Base-by-base conservation (phyloP, 2,888 invertebrate species). In the Nymphalis polychloros region DNA sequence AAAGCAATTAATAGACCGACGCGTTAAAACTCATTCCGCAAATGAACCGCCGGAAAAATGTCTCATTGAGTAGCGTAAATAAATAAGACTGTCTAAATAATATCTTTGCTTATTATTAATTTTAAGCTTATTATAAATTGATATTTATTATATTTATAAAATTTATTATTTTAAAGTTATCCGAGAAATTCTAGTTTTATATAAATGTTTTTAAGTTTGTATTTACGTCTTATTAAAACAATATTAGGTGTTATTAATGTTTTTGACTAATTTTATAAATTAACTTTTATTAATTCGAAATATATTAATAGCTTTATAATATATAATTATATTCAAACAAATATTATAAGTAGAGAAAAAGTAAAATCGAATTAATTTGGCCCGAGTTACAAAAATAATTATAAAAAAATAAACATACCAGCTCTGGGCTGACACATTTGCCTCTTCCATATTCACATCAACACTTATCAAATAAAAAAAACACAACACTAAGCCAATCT, bases 11-110 rank as follows among this genome's bases (percentile, higher is more conserved):
- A 57, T 71, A 61, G 57, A 59, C 60, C 63, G 65, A 13, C 55
- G 65, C 65, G 63, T 63, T 41, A 57, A 61, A 62, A 62, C 55
- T 63, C 69, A 59, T 66, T 71, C 47, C 35, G 31, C 49, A 31
- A 46, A 20, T 59, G 8, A 63, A 57, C 71, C 71, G 71, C 47
- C 68, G 70, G 67, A 41, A 59, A 68, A 59, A 64, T 59, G 48
- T 60, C 64, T 57, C 46, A 57, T 52, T 61, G 53, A 53, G 17
- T 41, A 41, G 17, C 53, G 61, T 47, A 46, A 68, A 61, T 23
- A 53, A 61, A 64, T 53, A 49, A 57, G 50, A 27, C 62, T 65
- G 31, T 59, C 52, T 35, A 41, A 65, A 49, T 23, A 63, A 17
- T 27, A 41, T 27, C n/a, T 53, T 23, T 27, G 5, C 35, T 31